A percentile compares a stretch with the other conserved stretches of the same genome.
Conservation (phyloP, 2,113 vertebrate species). For the Pseudorhombus dupliciocellatus region DNA sequence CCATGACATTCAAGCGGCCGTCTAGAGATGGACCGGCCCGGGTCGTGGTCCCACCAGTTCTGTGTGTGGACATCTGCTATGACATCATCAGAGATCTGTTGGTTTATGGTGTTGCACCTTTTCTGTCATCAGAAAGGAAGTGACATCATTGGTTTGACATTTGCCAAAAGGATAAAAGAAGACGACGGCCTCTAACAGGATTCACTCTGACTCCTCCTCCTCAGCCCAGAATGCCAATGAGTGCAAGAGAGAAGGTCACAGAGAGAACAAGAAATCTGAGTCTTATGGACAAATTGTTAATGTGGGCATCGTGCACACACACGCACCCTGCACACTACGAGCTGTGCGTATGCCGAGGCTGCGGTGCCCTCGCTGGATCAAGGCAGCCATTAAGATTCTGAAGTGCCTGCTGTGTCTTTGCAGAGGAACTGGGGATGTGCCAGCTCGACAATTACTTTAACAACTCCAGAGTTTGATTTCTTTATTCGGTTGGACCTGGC, state of each 20-base stretch:
- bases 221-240: slow-evolving; percentile 24
- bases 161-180: slow-evolving; percentile 26
- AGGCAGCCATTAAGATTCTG: slow-evolving; percentile 77
- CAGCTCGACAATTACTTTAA: slow-evolving; percentile 81
- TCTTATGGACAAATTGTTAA: slow-evolving; percentile 45
- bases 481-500: slow-evolving; percentile 63
- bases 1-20: no score
- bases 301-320: slow-evolving; percentile 14
- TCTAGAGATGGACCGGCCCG: no score
- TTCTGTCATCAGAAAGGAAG: background rate
- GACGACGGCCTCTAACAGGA: background rate
- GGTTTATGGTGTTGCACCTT: background rate
- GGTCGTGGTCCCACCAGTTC: no score
- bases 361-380: slow-evolving; percentile 64
- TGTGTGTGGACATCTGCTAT: no score
- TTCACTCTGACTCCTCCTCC: slow-evolving; percentile 35
- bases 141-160: background rate
- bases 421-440: slow-evolving; percentile 69
- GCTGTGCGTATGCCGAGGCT: slow-evolving; percentile 52
- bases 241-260: slow-evolving; percentile 55
- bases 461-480: slow-evolving; percentile 66
- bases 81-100: background rate
- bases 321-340: slow-evolving; percentile 3
- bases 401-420: slow-evolving; percentile 64
- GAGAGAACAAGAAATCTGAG: slow-evolving; percentile 46